phyloP scores from a whole-genome alignment of 1,140 invertebrate genomes.

The Drosophila sechellia region DNA sequence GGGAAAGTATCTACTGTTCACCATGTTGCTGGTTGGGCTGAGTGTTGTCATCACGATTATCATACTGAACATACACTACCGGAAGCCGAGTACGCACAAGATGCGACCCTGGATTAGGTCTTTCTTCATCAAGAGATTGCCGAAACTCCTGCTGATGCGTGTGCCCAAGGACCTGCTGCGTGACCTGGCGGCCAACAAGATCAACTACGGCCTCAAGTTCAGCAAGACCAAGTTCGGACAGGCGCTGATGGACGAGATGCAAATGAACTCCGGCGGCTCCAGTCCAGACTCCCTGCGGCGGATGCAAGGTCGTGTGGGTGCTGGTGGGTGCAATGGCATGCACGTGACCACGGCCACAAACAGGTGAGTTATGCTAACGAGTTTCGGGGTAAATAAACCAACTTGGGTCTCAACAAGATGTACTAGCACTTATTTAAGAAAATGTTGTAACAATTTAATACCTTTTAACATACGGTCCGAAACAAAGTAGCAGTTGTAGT shows the following conservation, averaged over 20 bases:
- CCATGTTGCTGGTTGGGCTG: slow-evolving; percentile 98
- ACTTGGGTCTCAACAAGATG: no score
- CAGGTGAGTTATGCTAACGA: slow-evolving; percentile 84
- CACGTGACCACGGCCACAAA: slow-evolving; percentile 90
- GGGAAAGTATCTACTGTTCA: slow-evolving; percentile 99
- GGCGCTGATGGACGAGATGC: slow-evolving; percentile 88
- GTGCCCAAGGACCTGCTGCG: slow-evolving; percentile 92
- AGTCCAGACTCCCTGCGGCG: slow-evolving; percentile 90
- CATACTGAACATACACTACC: slow-evolving; percentile 99
- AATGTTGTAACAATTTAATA: no score
- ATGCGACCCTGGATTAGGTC: slow-evolving; percentile 96
- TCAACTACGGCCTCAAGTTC: slow-evolving; percentile 87
- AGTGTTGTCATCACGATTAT: slow-evolving; percentile 99
- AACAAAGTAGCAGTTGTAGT: background rate
- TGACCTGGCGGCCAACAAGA: slow-evolving; percentile 92
- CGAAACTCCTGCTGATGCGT: slow-evolving; percentile 93
- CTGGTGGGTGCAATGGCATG: slow-evolving; percentile 91
- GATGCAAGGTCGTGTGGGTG: slow-evolving; percentile 87
- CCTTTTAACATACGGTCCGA: no score
- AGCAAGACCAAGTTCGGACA: slow-evolving; percentile 89
- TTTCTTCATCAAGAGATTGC: slow-evolving; percentile 94
- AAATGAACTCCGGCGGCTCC: slow-evolving; percentile 89
- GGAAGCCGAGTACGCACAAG: slow-evolving; percentile 98
- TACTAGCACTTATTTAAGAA: no score
- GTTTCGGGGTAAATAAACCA: background rate